Conservation (phyloP, 2,888 invertebrate genomes). For the Drymonia ruficornis region DNA sequence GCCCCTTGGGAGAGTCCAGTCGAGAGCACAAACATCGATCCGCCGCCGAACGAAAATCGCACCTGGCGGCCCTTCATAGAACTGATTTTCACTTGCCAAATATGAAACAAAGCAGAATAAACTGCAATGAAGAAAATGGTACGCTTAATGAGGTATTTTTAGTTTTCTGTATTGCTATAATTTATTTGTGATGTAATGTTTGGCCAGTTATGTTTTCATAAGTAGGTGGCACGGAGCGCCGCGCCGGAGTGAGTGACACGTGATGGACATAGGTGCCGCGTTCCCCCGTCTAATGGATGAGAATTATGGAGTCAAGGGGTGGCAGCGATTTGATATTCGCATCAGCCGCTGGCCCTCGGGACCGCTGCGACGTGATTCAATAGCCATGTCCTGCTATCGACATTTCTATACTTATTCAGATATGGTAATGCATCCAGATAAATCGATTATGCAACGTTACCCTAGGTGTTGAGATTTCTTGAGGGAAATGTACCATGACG, state of each 20-base stretch:
- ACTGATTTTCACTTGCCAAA: conserved; percentile 56
- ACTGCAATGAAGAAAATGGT: conserved; percentile 68
- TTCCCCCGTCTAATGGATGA: conserved; percentile 72
- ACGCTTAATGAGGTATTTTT: conserved; percentile 72
- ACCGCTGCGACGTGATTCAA: conserved; percentile 71
- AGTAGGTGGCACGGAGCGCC: not conserved
- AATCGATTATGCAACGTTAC: conserved; percentile 46
- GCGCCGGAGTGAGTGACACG: conserved; percentile 47
- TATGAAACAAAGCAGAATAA: conserved; percentile 51
- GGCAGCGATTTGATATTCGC: conserved; percentile 80
- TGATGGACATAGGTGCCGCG: conserved; percentile 64
- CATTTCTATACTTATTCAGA: conserved; percentile 61
- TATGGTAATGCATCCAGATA: conserved; percentile 49
- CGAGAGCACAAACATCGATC: conserved; percentile 67
- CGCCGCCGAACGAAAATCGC: conserved; percentile 66
- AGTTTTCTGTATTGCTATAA: conserved; percentile 49
- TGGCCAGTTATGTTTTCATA: conserved; percentile 20
- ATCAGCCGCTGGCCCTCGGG: conserved; percentile 71
- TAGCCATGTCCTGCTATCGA: conserved; percentile 62
- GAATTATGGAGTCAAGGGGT: conserved; percentile 76
- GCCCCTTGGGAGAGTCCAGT: conserved; percentile 80
- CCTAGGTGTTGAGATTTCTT: conserved; percentile 18
- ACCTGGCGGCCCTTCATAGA: conserved; percentile 58
- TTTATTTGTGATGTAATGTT: conserved; percentile 24
- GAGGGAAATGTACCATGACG: conserved; percentile 2